Base-by-base conservation (phyloP, 2,888 invertebrate genomes). In the Conops quadrifasciatus region DNA sequence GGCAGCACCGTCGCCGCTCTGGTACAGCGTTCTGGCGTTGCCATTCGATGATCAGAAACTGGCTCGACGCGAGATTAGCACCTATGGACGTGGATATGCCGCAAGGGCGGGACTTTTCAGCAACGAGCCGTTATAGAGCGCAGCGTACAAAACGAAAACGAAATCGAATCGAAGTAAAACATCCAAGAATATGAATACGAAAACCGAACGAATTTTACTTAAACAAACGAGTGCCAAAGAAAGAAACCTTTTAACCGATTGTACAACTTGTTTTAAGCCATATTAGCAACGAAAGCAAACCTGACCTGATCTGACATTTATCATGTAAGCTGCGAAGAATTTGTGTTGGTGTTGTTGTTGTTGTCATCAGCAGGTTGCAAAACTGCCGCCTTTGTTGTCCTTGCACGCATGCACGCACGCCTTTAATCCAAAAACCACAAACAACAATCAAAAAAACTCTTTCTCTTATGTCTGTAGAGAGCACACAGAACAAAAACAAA, bases 1-100 rank as follows among this genome's bases (percentile, higher is more conserved):
- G 16, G 62, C 67, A 62, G 67, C 79, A 89, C 93, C 93, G 71
- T 91, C 94, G 77, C 91, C 94, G 77, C 90, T 94, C 80, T 94
- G 94, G 93, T 95, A 94, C 89, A 95, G 94, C 75, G 91, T 95
- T 81, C 90, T 95, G 86, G 95, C 95, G 78, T 89, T 95, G 83
- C 95, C 95, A 78, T 96, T 96, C 88, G 94, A 95, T 82, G 95
- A 96, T 89, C 95, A 95, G 89, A 95, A 94, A 86, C 91, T 95
- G 82, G 95, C 94, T 79, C 88, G 94, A 82, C 90, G 95, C 76
- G 94, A 95, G 87, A 87, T 90, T 78, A 88, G 86, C 80, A 88
- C 87, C 73, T 88, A 87, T 78, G 88, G 88, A 77, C 86, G 87
- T 72, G 87, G 86, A 78, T 87, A 88, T 82, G 91, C 93, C 81